Conservation (phyloP, 2,113 vertebrate species). For the Sebastes fasciatus region DNA sequence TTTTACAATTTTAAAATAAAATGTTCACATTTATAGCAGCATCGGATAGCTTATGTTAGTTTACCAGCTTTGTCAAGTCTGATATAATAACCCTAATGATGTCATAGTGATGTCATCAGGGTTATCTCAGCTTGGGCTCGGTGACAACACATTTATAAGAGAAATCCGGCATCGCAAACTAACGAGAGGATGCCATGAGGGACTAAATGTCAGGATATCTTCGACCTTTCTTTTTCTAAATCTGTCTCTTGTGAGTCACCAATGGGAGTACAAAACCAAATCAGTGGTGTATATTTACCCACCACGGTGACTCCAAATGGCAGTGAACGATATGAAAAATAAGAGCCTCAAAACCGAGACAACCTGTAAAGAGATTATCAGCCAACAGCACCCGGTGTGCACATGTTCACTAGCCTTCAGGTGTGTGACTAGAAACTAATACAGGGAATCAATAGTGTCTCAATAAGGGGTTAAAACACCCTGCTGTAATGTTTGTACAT, state of each 20-base stretch:
- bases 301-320: background rate
- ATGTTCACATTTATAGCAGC: background rate
- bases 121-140: background rate
- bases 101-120: background rate
- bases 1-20: background rate
- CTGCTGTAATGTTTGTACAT: background rate
- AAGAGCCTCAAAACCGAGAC: background rate
- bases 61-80: background rate
- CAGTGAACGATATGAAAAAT: background rate
- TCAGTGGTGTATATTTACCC: background rate
- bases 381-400: background rate
- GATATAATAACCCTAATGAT: constrained; percentile 1
- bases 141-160: background rate
- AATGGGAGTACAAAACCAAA: background rate
- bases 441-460: background rate
- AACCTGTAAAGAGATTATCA: constrained; percentile 12
- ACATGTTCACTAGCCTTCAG: background rate
- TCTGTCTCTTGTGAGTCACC: background rate
- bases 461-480: background rate
- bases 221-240: background rate
- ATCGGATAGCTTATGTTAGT: background rate
- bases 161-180: background rate
- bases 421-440: constrained; percentile 4
- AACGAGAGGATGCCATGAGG: background rate
- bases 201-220: background rate